Conservation (phyloP, 2,888 invertebrate genomes). For the Drosophila atripex region DNA sequence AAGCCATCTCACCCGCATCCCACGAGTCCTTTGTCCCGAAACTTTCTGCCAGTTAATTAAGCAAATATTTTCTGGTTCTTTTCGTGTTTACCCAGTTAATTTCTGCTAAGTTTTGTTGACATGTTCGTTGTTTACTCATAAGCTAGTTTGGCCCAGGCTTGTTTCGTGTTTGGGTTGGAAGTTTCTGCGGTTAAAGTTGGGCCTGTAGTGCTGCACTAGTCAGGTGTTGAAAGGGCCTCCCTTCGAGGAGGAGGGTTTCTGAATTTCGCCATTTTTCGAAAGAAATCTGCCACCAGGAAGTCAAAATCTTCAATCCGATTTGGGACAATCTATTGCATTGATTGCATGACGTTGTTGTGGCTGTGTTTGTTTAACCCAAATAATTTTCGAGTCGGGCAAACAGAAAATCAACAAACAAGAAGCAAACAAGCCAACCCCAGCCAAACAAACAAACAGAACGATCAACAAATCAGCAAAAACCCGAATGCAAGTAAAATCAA, state of each 20-base stretch:
- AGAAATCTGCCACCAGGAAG: not conserved
- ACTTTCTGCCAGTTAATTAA: conserved; percentile 78
- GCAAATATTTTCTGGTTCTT: conserved; percentile 70
- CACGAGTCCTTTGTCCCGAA: conserved; percentile 52
- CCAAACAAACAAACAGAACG: conserved; percentile 39
- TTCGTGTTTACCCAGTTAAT: conserved; percentile 39
- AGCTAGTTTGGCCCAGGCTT: conserved; percentile 32
- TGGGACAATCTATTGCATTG: conserved; percentile 63
- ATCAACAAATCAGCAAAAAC: conserved; percentile 69
- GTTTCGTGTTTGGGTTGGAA: conserved; percentile 33
- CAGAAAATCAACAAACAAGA: conserved; percentile 77
- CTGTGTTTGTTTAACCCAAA: conserved; percentile 78
- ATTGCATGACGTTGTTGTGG: conserved; percentile 55
- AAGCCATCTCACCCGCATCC: conserved; percentile 1
- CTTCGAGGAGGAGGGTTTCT: not conserved
- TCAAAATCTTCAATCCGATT: conserved; percentile 8
- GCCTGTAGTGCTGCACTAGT: conserved; percentile 21
- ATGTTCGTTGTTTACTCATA: conserved; percentile 32
- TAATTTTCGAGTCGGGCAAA: conserved; percentile 75
- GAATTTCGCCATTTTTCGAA: not conserved
- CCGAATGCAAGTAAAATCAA: conserved; percentile 62
- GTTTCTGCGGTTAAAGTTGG: conserved; percentile 25
- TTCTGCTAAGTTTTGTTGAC: conserved; percentile 34
- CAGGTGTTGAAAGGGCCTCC: conserved; percentile 25
- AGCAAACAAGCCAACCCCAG: conserved; percentile 60